phyloP scores from a whole-genome alignment of 2,888 invertebrate genomes.

The Cordylochernes scorpioides region DNA sequence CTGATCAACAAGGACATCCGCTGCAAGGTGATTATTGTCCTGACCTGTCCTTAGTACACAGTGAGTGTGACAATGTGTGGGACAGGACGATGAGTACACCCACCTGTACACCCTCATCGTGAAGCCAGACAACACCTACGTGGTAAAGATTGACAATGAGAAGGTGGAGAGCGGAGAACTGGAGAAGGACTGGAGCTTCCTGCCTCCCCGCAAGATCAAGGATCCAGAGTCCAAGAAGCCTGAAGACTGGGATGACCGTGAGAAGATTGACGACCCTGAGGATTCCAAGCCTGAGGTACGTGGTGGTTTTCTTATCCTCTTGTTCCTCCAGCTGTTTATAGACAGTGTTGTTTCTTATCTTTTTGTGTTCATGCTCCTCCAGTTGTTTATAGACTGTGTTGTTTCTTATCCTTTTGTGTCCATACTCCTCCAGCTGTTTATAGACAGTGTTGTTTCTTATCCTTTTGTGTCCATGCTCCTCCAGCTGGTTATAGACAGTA shows the following conservation, averaged over 20 bases:
- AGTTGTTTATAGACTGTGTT: too few species aligned
- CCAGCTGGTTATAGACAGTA: too few species aligned
- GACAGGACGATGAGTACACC: slow-evolving; percentile 75
- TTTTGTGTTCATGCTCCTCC: too few species aligned
- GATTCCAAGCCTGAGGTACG: slow-evolving; percentile 60
- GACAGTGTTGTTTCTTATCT: neutral
- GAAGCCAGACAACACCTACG: slow-evolving; percentile 85
- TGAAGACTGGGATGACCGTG: slow-evolving; percentile 79
- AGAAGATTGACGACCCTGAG: slow-evolving; percentile 77
- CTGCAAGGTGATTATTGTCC: slow-evolving; percentile 37
- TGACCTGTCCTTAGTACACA: neutral
- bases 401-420: too few species aligned
- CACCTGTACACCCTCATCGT: slow-evolving; percentile 89
- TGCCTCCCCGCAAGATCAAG: slow-evolving; percentile 90
- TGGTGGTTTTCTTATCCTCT: neutral
- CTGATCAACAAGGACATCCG: slow-evolving; percentile 92
- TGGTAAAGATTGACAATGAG: slow-evolving; percentile 82
- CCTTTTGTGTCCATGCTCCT: too few species aligned
- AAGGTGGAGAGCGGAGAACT: slow-evolving; percentile 74
- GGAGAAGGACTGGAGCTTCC: slow-evolving; percentile 90
- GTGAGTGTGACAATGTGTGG: neutral
- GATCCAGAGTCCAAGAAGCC: slow-evolving; percentile 88
- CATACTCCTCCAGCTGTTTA: too few species aligned
- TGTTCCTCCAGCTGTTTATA: neutral
- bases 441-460: too few species aligned